Evolutionary conservation across 2,797 vertebrate genomes (phyloP).

Genomic region (Momotus momota): DNA sequence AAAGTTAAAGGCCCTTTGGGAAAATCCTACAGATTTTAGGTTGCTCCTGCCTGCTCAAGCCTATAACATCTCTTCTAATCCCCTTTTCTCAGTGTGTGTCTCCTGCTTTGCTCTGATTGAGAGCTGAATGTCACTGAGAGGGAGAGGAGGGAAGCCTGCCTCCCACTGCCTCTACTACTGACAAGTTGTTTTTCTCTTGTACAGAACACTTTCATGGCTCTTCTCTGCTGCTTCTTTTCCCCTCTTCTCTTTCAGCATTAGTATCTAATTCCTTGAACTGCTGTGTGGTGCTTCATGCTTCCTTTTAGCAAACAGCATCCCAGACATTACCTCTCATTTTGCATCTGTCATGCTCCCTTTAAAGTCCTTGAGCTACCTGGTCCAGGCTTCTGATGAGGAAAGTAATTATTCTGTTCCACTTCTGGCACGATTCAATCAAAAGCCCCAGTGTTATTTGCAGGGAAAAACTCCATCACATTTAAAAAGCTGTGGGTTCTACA

Average conservation of each 20-base stretch:
- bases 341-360: background rate
- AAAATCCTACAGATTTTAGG: background rate
- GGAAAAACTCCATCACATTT: background rate
- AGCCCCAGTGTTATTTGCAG: background rate
- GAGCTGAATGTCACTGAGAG: background rate
- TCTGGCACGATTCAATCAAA: background rate
- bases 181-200: background rate
- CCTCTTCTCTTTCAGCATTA: background rate
- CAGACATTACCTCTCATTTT: background rate
- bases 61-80: background rate
- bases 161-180: background rate
- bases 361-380: background rate
- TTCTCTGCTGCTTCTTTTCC: background rate
- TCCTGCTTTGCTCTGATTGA: background rate
- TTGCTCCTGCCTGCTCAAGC: background rate
- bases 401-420: background rate
- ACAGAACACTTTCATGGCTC: background rate
- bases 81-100: background rate
- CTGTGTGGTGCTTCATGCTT: background rate
- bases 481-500: background rate
- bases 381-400: background rate
- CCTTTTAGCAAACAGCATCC: background rate
- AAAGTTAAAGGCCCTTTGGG: background rate
- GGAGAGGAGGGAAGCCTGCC: background rate
- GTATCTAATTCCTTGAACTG: background rate